phyloP scores from a whole-genome alignment of 2,797 vertebrate genomes.

The Cryptoblepharus egeriae region DNA sequence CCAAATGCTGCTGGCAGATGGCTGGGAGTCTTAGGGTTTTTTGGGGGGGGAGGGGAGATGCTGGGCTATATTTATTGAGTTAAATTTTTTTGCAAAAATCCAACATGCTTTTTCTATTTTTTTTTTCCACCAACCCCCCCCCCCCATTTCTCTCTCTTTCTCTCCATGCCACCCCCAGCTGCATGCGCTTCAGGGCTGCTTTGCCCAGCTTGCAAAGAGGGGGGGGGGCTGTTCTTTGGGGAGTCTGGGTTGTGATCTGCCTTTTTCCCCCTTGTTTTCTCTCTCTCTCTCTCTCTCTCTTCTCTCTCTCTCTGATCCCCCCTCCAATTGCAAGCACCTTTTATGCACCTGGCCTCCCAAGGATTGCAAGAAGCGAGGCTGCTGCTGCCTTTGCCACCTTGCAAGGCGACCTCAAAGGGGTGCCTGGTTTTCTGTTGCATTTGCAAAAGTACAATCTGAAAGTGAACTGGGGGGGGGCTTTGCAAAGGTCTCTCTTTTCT shows the following conservation, averaged over 20 bases:
- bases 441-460: background rate
- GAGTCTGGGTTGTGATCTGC: background rate
- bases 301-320: background rate
- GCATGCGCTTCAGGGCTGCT: background rate
- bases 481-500: too few relatives aligned
- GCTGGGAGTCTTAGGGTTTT: constrained; percentile 72
- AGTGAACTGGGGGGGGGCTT: background rate
- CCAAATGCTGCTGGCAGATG: constrained; percentile 77
- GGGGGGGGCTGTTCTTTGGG: constrained; percentile 14
- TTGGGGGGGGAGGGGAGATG: constrained; percentile 77
- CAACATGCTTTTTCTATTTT: constrained; percentile 82
- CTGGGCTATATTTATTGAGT: constrained; percentile 68
- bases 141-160: background rate
- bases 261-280: background rate
- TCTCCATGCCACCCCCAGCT: background rate
- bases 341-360: background rate
- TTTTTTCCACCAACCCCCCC: constrained; percentile 33
- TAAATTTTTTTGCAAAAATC: constrained; percentile 82
- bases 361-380: too few relatives aligned
- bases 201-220: background rate
- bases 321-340: too few relatives aligned
- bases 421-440: too few relatives aligned
- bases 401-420: too few relatives aligned
- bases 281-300: background rate
- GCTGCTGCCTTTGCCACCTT: too few relatives aligned